Base-by-base conservation (phyloP, 2,888 invertebrate genomes). In the Acleris literana region DNA sequence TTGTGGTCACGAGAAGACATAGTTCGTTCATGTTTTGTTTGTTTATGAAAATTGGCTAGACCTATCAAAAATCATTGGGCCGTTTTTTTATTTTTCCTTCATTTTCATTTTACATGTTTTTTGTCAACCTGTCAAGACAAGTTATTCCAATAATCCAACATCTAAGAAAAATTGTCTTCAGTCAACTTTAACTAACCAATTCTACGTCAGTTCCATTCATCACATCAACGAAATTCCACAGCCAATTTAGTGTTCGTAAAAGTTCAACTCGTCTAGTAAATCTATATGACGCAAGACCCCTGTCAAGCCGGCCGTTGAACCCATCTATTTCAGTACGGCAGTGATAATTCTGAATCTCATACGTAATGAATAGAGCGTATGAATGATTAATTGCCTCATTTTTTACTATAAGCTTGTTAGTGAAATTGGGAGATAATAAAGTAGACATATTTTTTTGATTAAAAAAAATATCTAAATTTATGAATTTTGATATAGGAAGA, bases 271-370 rank as follows among this genome's bases (percentile, higher is more conserved):
- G 20, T 39, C 56, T 9, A 22, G 44, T 33, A 9, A 51, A 57
- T 48, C 33, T 33, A 56, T 57, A 52, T 33, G 57, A 18, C 25
- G 44, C 5, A 65, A 25, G 66, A 62, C 17, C 53, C 44, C 43
- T 29, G 59, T 65, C 44, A 39, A 25, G 18, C 6, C 48, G 66
- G 56, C 51, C 62, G 46, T n/a, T 48, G 66, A 66, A 20, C 66
- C 13, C 20, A 18, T 62, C 66, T 66, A 66, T 66, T 66, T 66
- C 13, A 53, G 48, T 48, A 13, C 39, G 39, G 13, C 39, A 20
- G 5, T 17, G 48, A 60, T 60, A 49, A 44, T 7, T 48, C 52
- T 48, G 39, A 66, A 52, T 46, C 60, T 6, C 46, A 13, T 25
- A 44, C 22, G n/a, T 55, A 22, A 58, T 51, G 49, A 55, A 51